Base-by-base conservation (phyloP, 2,888 invertebrate genomes). In the Tribolium freemani region DNA sequence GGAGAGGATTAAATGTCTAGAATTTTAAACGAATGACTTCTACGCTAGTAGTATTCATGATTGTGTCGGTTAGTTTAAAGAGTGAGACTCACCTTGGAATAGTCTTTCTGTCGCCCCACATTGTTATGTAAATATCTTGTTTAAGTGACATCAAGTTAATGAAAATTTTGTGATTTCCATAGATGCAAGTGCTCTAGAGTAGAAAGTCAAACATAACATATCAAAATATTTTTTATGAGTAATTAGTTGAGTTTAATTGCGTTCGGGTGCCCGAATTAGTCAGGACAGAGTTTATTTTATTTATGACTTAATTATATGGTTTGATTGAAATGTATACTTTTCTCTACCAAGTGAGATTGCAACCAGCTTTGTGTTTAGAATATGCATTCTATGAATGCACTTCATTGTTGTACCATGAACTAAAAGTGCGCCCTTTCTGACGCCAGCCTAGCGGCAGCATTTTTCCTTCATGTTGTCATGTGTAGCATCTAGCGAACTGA, bases 161-260 rank as follows among this genome's bases (percentile, higher is more conserved):
- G 69, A 74, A 75, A 78, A 80, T 78, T 79, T 78, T 80, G 78
- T 81, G 61, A 73, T 71, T 64, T 80, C 76, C 78, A 77, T 79
- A 76, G 61, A 74, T 76, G 79, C 80, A 78, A 78, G 80, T 80
- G 79, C 80, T 80, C 80, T 81, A 82, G 82, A 81, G 80, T 82
- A 82, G 81, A 80, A 78, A 78, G 80, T 80, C 81, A 79, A 13
- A 81, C 79, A 81, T 80, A 80, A 82, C 81, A 82, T 82, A 82
- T 81, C 82, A 80, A 77, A 79, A 73, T 38, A 21, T 66, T 70
- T 66, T 57, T 67, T 61, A 57, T 50, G 56, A 46, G 16, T 31
- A n/a, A 64, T 67, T 56, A 67, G 56, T 67, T 56, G 26, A 48
- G 48, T 45, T 67, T 67, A 67, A 46, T 67, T 38, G 5, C 21